A percentile compares a stretch with the other conserved stretches of the same genome.
Conservation (phyloP, 2,113 vertebrate species). For the Willisornis vidua region DNA sequence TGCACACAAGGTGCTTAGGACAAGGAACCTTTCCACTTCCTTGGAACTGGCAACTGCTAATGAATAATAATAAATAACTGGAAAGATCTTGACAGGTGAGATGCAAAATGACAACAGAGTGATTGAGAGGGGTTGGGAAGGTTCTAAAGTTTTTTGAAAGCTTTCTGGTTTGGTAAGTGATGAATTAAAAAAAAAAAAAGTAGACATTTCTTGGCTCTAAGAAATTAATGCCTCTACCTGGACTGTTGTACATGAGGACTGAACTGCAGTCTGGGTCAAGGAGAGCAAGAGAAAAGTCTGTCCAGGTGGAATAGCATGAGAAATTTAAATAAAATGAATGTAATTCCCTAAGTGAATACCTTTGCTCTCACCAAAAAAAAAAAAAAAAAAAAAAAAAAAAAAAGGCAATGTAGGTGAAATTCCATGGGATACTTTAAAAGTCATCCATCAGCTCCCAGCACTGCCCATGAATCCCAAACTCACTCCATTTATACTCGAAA, state of each 20-base stretch:
- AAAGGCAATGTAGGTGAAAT: not conserved
- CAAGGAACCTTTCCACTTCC: constrained; percentile 1
- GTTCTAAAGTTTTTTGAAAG: not conserved
- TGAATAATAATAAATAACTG: not conserved
- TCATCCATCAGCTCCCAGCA: not conserved
- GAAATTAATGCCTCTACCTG: not conserved
- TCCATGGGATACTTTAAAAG: not conserved
- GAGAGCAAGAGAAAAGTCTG: not conserved
- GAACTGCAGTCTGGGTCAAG: not conserved
- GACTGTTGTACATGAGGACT: not conserved
- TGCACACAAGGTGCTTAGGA: not conserved
- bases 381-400: not conserved
- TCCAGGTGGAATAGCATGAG: not conserved
- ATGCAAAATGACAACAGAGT: not conserved
- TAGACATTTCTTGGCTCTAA: not conserved
- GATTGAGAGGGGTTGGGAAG: not conserved
- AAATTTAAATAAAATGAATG: not conserved
- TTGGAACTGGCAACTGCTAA: constrained; percentile 10
- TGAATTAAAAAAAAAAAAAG: not conserved
- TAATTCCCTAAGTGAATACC: not conserved
- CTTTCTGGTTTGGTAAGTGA: not conserved
- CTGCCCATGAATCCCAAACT: not conserved
- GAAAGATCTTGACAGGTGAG: not conserved
- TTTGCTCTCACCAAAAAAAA: not conserved
- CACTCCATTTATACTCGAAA: not conserved